phyloP scores from a whole-genome alignment of 2,888 invertebrate species.

The Lepidonotus clava region DNA sequence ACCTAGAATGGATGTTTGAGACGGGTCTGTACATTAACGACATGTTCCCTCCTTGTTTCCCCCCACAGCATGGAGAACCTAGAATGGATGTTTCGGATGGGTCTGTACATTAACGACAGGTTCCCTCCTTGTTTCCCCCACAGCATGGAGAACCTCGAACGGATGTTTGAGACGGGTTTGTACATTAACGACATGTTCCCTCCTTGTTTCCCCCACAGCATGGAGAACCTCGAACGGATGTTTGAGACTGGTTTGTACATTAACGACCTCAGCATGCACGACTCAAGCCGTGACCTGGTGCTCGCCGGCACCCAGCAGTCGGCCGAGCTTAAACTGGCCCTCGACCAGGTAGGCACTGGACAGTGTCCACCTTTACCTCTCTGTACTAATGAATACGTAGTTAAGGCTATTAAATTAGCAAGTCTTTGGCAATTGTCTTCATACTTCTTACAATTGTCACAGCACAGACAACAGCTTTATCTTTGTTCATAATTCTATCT shows the following conservation, averaged over 20 bases:
- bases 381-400: no score
- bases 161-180: conserved; percentile 93
- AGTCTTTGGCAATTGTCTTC: no score
- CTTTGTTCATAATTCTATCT: no score
- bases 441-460: no score
- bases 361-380: no score
- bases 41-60: no score
- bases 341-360: conserved; percentile 87
- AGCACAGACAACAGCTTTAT: no score
- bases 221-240: conserved; percentile 95
- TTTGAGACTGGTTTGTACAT: conserved; percentile 96
- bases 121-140: no score
- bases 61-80: no score
- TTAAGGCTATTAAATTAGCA: no score
- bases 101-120: no score
- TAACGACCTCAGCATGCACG: conserved; percentile 99
- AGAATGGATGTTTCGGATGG: no score
- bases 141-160: conserved; percentile 94
- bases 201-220: conserved; percentile 82
- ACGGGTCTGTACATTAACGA: conserved; percentile 98
- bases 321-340: conserved; percentile 95
- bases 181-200: conserved; percentile 99
- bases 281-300: conserved; percentile 97
- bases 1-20: conserved; percentile 93
- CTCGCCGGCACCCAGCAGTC: conserved; percentile 98